These are phyloP conservation scores for Drosophila ustulata DNA, from an alignment of 2,888 invertebrate species.

Conservation along the genomic window DNA sequence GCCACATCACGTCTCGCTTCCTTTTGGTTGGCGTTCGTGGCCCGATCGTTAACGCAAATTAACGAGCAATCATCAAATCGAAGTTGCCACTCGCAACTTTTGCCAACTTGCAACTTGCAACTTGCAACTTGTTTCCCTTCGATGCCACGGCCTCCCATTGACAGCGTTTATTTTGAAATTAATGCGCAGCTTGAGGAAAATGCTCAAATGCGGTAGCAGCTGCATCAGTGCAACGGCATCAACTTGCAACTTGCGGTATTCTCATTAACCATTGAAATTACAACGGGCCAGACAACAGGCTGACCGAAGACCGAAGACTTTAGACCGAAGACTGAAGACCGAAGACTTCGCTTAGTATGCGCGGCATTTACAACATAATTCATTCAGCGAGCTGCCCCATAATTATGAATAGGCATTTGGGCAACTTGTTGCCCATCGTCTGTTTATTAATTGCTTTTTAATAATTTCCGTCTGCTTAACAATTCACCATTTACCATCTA, in stretches of 20 bases:
- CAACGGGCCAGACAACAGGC: slow-evolving; percentile 50
- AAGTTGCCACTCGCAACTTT: slow-evolving; percentile 39
- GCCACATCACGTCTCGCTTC: slow-evolving; percentile 8
- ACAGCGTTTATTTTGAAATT: slow-evolving; percentile 75
- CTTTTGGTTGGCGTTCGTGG: slow-evolving; percentile 29
- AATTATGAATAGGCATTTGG: slow-evolving; percentile 74
- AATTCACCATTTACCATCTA: slow-evolving; percentile 35
- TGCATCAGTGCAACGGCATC: slow-evolving; percentile 48
- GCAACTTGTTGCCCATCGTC: slow-evolving; percentile 58
- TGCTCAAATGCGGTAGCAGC: slow-evolving; percentile 63
- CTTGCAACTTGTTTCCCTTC: slow-evolving; percentile 2
- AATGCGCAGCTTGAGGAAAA: slow-evolving; percentile 57
- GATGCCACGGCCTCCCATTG: slow-evolving; percentile 33
- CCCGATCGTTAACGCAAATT: slow-evolving; percentile 81
- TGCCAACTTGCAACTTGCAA: background rate
- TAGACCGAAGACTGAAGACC: background rate
- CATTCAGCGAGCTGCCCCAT: slow-evolving; percentile 53
- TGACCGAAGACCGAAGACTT: slow-evolving; percentile 17
- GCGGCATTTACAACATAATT: slow-evolving; percentile 81
- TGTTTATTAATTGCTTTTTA: slow-evolving; percentile 80
- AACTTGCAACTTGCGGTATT: slow-evolving; percentile 71
- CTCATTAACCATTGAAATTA: slow-evolving; percentile 78
- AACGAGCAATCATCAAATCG: slow-evolving; percentile 82
- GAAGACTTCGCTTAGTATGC: slow-evolving; percentile 51
- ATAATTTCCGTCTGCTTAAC: slow-evolving; percentile 58